A percentile compares a stretch with the other conserved stretches of the same genome.
Conservation (phyloP, 2,113 vertebrate species). For the Bufo gargarizans region DNA sequence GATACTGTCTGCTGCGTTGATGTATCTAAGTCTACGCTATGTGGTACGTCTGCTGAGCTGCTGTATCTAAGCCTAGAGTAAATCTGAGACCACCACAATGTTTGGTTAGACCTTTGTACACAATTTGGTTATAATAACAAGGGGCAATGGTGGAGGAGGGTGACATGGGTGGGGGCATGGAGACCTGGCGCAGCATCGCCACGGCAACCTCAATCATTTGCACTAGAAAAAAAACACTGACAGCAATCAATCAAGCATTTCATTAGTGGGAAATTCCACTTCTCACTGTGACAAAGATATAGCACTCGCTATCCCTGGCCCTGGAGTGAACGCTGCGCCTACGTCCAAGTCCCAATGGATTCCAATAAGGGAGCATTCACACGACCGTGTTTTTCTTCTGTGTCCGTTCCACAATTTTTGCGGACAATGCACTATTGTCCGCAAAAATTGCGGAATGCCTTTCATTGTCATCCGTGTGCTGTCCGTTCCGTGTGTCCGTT, state of each 20-base stretch:
- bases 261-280: background rate
- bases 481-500: too few relatives aligned
- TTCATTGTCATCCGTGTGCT: too few relatives aligned
- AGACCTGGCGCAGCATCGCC: background rate
- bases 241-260: background rate
- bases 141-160: background rate
- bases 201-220: constrained; percentile 9
- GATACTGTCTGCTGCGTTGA: background rate
- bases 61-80: background rate
- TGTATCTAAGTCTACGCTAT: background rate
- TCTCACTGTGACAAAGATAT: background rate
- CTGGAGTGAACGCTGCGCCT: too few relatives aligned
- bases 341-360: too few relatives aligned
- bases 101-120: background rate
- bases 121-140: background rate
- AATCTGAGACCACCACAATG: background rate
- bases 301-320: background rate
- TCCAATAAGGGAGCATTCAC: too few relatives aligned
- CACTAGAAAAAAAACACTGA: background rate
- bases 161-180: background rate
- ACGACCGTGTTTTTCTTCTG: too few relatives aligned
- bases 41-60: background rate
- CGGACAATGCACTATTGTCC: too few relatives aligned
- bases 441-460: too few relatives aligned
- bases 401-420: too few relatives aligned